These are phyloP conservation scores for Silurus asotus DNA, from an alignment of 2,113 vertebrate species.

Conservation along the genomic window DNA sequence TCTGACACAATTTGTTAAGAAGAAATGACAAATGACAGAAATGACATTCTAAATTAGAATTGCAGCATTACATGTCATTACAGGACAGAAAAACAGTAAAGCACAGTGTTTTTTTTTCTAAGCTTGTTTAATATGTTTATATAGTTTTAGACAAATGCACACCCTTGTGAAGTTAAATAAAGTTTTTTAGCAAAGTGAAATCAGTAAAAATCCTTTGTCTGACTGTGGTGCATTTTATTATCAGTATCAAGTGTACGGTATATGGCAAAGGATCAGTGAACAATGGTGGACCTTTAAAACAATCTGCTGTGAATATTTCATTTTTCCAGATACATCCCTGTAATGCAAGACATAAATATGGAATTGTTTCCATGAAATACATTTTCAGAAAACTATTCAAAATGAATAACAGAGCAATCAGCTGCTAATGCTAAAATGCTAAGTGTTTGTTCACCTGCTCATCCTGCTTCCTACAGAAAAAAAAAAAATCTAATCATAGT, in stretches of 20 bases:
- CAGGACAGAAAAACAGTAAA: neutral
- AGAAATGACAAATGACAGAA: neutral
- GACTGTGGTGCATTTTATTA: neutral
- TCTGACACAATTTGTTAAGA: no score
- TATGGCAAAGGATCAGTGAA: neutral
- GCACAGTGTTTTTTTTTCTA: neutral
- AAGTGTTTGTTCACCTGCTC: neutral
- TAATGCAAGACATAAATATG: neutral
- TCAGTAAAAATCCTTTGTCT: neutral
- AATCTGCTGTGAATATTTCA: neutral
- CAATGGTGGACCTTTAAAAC: neutral
- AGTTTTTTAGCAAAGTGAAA: neutral
- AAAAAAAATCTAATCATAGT: neutral
- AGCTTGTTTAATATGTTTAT: no score
- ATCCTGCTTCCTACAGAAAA: neutral
- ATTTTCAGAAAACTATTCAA: neutral
- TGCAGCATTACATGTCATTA: neutral
- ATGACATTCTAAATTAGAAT: neutral
- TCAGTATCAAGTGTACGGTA: neutral
- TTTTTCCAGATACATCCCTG: neutral
- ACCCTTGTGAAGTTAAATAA: no score
- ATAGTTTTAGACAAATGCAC: no score
- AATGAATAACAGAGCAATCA: neutral
- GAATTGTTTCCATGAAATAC: neutral
- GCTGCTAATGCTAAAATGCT: neutral